Evolutionary conservation across 2,888 invertebrate genomes (phyloP), one percentile per base, ranked within the genome.

Genomic region (Cephus sareptanus): DNA sequence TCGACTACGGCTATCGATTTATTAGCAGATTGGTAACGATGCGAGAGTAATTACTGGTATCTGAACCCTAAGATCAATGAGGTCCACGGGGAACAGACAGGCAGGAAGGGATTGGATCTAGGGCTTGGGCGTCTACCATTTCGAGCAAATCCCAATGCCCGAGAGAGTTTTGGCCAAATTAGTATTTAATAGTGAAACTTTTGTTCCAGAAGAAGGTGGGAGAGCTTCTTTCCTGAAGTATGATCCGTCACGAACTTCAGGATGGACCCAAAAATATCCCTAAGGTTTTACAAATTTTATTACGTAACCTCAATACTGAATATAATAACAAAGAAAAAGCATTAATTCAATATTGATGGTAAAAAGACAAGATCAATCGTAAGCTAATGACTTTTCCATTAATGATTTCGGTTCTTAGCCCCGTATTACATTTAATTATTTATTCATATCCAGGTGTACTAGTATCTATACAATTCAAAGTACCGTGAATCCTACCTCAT

Each of bases 181-280:
- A 87, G 86, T 85, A 87, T 88, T 88, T 88, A 87, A 88, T 85
- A 87, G 87, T 83, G 80, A 86, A 87, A 88, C 83, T 88, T 88
- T 85, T 83, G 81, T 75, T 81, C 81, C 69, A 69, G 30, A 76
- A 75, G 81, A 69, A 79, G 83, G 81, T 80, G 35, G 35, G 35
- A 12, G 35, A 12, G 35, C 81, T 77, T 73, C 71, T 71, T 71
- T 23, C 6, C 56, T 56, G 23, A 23, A 23, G 9, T 56, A 56
- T 15, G 23, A 56, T 56, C 71, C 12, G 71, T 23, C 71, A 34
- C 12, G 13, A 71, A 71, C 71, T 34, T 23, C 31, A 23, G 33
- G 23, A 23, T 56, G 23, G 9, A 2, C 23, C 23, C 23, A 56
- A 56, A 56, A 23, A 23, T 56, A 23, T 23, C 56, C 56, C 15